Conservation (phyloP, 1,140 invertebrate species). For the Plectrocnemia conspersa region DNA sequence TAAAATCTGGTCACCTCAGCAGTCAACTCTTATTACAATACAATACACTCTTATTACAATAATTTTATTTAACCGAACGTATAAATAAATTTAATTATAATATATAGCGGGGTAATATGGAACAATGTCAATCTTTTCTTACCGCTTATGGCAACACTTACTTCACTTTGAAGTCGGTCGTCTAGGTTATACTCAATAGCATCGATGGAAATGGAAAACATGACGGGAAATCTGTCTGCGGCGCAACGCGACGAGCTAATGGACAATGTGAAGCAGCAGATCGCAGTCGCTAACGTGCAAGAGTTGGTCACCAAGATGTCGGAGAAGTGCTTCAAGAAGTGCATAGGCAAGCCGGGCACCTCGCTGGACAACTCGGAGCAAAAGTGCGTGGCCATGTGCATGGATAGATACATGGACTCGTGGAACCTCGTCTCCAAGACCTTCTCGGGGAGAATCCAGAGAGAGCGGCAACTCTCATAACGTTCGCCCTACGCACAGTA, state of each 20-base stretch:
- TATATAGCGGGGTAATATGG: too few species aligned
- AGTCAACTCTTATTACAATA: too few species aligned
- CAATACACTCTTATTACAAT: too few species aligned
- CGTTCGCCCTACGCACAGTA: too few species aligned
- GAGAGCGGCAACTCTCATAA: slow-evolving; percentile 67
- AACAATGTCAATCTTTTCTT: too few species aligned
- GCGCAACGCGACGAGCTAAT: slow-evolving; percentile 85
- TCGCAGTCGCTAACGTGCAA: slow-evolving; percentile 90
- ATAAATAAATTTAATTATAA: too few species aligned
- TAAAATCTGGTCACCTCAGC: too few species aligned
- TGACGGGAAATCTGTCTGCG: slow-evolving; percentile 51
- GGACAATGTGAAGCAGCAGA: slow-evolving; percentile 94
- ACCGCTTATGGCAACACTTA: too few species aligned
- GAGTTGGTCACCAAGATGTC: slow-evolving; percentile 94
- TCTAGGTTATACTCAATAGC: slow-evolving; percentile 4
- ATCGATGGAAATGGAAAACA: slow-evolving; percentile 14
- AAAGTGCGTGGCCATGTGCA: slow-evolving; percentile 97
- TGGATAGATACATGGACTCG: slow-evolving; percentile 96
- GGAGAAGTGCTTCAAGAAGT: slow-evolving; percentile 96
- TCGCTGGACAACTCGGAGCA: slow-evolving; percentile 88
- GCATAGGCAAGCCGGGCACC: slow-evolving; percentile 85
- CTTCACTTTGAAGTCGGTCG: background rate
- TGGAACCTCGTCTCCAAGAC: slow-evolving; percentile 86
- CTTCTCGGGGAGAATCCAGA: slow-evolving; percentile 76
- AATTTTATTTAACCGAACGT: too few species aligned